These are phyloP conservation scores for Priocnemis perturbator DNA, from an alignment of 2,888 invertebrate species.

Conservation along the genomic window DNA sequence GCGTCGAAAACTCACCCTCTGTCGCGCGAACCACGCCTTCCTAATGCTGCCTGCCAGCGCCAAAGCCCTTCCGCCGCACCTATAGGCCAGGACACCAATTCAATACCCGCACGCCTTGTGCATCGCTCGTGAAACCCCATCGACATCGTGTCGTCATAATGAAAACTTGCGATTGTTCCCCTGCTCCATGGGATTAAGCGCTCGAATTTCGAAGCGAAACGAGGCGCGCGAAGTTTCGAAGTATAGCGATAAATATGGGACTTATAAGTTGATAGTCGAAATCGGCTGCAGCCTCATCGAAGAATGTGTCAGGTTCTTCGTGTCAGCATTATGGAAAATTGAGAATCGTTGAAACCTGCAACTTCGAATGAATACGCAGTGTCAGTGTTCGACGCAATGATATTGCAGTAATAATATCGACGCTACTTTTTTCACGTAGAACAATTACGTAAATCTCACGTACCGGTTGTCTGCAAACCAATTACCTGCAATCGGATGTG, in stretches of 20 bases:
- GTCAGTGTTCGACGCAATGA: no score
- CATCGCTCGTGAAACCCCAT: no score
- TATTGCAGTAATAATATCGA: no score
- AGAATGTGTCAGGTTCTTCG: no score
- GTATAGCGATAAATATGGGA: no score
- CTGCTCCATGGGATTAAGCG: neutral
- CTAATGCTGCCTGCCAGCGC: constrained; percentile 42
- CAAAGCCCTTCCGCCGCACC: constrained; percentile 30
- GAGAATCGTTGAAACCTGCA: neutral
- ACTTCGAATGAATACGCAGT: neutral
- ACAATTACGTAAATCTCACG: no score
- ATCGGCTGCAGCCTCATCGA: no score
- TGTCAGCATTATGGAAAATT: neutral
- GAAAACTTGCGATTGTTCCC: constrained; percentile 3
- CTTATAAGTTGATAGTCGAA: no score
- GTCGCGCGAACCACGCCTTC: constrained; percentile 44
- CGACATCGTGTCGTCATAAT: neutral
- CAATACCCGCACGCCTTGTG: constrained; percentile 26
- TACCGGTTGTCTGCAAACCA: no score
- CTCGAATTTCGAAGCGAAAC: no score
- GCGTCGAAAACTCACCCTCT: constrained; percentile 24
- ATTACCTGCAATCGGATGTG: no score
- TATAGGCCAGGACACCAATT: constrained; percentile 28
- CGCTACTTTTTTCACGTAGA: no score
- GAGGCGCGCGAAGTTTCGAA: neutral